Percentiles rank a stretch among this genome's conserved stretches.
phyloP scores from a whole-genome alignment of 64 coral and sea anemone genomes.

The Anthopleura sola region DNA sequence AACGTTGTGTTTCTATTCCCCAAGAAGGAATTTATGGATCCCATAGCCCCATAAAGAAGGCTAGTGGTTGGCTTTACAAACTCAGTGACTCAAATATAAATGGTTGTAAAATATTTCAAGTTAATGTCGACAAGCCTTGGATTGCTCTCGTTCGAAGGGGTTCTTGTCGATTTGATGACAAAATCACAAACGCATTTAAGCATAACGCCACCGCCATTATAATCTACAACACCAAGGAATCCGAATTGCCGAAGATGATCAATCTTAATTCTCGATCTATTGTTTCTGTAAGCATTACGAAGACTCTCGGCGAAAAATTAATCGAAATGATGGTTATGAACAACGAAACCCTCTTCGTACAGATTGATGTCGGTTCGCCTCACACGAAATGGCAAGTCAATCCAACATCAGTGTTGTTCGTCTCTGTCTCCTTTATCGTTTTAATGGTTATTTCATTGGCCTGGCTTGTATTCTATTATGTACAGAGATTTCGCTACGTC shows the following conservation, averaged over 20 bases:
- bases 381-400: constrained; percentile 63
- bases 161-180: constrained; percentile 57
- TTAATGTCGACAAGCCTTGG: constrained; percentile 42
- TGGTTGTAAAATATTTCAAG: constrained; percentile 61
- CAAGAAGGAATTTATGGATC: constrained; percentile 40
- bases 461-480: constrained; percentile 97
- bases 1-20: constrained; percentile 38
- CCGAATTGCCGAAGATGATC: constrained; percentile 31
- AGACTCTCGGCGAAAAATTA: constrained; percentile 64
- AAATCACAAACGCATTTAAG: constrained; percentile 73
- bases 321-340: constrained; percentile 34
- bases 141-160: constrained; percentile 69
- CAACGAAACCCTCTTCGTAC: constrained; percentile 60
- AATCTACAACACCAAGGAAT: constrained; percentile 61
- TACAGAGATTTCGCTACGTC: constrained; percentile 93
- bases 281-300: constrained; percentile 70
- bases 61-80: constrained; percentile 57
- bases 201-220: constrained; percentile 79
- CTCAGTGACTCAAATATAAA: constrained; percentile 42
- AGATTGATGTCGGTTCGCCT: constrained; percentile 41
- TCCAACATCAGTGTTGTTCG: constrained; percentile 95
- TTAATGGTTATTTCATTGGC: constrained; percentile 98
- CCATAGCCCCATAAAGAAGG: constrained; percentile 39
- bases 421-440: constrained; percentile 96
- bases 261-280: constrained; percentile 26